These are phyloP conservation scores for Tuberolachnus salignus DNA, from an alignment of 2,888 invertebrate genomes.

Conservation along the genomic window DNA sequence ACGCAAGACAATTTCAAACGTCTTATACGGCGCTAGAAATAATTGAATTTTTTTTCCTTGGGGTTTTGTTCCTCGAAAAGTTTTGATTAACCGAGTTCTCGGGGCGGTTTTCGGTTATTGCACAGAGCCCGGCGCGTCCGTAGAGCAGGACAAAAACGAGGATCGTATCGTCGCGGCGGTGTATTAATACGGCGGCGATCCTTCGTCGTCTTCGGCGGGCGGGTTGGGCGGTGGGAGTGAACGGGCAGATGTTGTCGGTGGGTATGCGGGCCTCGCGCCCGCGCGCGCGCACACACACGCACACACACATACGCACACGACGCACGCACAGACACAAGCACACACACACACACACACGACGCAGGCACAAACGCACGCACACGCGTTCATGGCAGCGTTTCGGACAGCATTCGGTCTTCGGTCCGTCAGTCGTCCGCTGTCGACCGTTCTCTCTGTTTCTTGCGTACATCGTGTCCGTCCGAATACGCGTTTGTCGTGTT, in stretches of 20 bases:
- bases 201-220: background rate
- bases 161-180: background rate
- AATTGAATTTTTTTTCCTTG: too few relatives aligned
- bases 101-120: too few relatives aligned
- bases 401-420: background rate
- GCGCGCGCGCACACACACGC: background rate
- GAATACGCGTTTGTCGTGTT: background rate
- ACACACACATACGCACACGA: too few relatives aligned
- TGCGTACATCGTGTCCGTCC: too few relatives aligned
- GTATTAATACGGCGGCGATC: background rate
- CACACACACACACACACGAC: too few relatives aligned
- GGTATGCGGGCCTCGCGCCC: background rate
- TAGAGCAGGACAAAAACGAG: background rate
- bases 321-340: background rate
- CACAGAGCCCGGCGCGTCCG: background rate
- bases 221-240: background rate
- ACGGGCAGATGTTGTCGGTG: conserved; percentile 11
- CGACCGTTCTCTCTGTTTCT: background rate
- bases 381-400: background rate
- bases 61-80: too few relatives aligned
- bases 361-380: too few relatives aligned
- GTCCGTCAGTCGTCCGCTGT: conserved; percentile 6
- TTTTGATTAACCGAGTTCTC: too few relatives aligned
- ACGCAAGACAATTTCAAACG: too few relatives aligned
- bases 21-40: too few relatives aligned